phyloP scores from a whole-genome alignment of 2,113 vertebrate species.

The Cariama cristata region DNA sequence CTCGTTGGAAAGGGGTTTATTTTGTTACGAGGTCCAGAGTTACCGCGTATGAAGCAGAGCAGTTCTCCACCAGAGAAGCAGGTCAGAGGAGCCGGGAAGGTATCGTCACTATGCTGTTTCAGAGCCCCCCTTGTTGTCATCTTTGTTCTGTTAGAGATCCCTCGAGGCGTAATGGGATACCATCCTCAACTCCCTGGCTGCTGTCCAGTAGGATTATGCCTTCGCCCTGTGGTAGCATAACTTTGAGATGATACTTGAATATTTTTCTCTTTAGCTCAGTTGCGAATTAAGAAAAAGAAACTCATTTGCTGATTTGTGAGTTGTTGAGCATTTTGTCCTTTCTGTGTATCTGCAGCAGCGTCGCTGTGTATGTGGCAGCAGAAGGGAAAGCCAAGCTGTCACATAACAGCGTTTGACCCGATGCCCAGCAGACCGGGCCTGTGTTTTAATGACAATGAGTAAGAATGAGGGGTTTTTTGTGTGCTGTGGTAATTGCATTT shows the following conservation, averaged over 20 bases:
- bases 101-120: neutral
- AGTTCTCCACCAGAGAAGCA: neutral
- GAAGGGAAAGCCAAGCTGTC: neutral
- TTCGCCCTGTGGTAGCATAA: neutral
- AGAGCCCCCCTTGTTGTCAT: neutral
- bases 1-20: neutral
- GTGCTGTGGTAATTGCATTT: neutral
- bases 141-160: neutral
- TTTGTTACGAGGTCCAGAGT: neutral
- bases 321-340: neutral
- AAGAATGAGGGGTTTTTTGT: neutral
- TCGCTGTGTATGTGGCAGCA: neutral
- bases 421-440: neutral
- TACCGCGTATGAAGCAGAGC: accelerated
- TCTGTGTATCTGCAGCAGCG: neutral
- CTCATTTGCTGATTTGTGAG: neutral
- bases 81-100: neutral
- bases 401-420: neutral
- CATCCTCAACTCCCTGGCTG: neutral
- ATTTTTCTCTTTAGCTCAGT: neutral
- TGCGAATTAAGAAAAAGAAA: neutral
- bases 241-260: neutral
- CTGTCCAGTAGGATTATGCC: neutral
- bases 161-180: neutral
- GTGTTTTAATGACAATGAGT: neutral